Evolutionary conservation across 2,888 invertebrate species (phyloP).

Genomic region (Drosophila setosimentum): DNA sequence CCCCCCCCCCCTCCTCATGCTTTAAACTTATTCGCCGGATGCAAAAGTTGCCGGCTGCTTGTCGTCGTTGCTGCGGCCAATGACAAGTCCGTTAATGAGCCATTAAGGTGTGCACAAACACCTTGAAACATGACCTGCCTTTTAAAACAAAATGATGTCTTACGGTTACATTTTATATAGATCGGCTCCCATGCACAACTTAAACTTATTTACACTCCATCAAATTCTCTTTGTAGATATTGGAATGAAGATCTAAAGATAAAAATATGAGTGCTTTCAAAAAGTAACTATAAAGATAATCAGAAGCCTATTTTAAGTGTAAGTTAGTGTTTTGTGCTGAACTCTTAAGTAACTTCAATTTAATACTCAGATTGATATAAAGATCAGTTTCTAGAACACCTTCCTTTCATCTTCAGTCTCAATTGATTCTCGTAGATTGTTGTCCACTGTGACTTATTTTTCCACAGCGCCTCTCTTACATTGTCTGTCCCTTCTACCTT

Average conservation of each 20-base stretch:
- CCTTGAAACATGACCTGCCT: slow-evolving; percentile 22
- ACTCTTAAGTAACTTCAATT: background rate
- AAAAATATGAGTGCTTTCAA: background rate
- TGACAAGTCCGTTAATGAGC: slow-evolving; percentile 76
- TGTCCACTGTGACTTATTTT: background rate
- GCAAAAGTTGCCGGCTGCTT: slow-evolving; percentile 51
- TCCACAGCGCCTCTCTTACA: background rate
- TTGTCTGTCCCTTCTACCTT: background rate
- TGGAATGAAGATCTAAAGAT: slow-evolving; percentile 13
- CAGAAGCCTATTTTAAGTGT: background rate
- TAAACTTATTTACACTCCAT: background rate
- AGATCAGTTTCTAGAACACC: background rate
- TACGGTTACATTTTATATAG: background rate
- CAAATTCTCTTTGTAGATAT: background rate
- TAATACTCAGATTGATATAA: background rate
- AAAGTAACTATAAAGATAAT: background rate
- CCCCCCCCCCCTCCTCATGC: background rate
- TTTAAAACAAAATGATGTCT: background rate
- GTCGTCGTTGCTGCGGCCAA: slow-evolving; percentile 27
- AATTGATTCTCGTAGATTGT: background rate
- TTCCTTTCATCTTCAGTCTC: background rate
- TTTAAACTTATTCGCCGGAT: slow-evolving; percentile 34
- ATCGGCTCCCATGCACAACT: background rate
- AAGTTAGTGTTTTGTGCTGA: background rate
- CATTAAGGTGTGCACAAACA: slow-evolving; percentile 72